Evolutionary conservation across 2,113 vertebrate genomes (phyloP).

Genomic region (Irena cyanogastra): DNA sequence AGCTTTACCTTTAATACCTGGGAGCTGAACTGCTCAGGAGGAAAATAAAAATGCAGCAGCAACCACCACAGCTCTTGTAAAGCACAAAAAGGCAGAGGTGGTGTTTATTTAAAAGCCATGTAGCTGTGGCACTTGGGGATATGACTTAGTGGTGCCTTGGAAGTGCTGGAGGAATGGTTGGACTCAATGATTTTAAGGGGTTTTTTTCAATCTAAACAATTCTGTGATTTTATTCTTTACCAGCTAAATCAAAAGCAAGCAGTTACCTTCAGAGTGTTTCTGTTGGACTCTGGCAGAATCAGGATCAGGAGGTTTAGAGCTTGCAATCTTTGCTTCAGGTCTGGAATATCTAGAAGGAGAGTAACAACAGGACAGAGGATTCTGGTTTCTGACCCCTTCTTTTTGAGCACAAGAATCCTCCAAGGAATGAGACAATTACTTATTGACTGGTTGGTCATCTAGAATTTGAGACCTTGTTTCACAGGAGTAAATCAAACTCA

Average conservation of each 20-base stretch:
- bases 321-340: constrained; percentile 86
- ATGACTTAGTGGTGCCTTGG: not conserved
- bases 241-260: not conserved
- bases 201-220: not conserved
- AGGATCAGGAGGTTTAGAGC: constrained; percentile 86
- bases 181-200: not conserved
- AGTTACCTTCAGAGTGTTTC: constrained; percentile 86
- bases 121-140: not conserved
- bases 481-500: not conserved
- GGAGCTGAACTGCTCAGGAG: not conserved
- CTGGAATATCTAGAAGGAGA: constrained; percentile 75
- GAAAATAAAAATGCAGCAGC: not conserved
- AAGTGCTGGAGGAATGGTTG: not conserved
- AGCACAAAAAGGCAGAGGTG: not conserved
- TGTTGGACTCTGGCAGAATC: constrained; percentile 86
- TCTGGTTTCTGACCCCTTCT: not conserved
- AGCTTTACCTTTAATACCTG: not conserved
- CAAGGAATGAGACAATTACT: not conserved
- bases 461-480: not conserved
- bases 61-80: not conserved
- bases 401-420: not conserved
- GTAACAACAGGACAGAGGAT: not conserved
- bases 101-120: not conserved
- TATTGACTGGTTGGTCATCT: not conserved
- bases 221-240: not conserved